Evolutionary conservation across 2,113 vertebrate genomes (phyloP).

Genomic region (Lycocorax pyrrhopterus): DNA sequence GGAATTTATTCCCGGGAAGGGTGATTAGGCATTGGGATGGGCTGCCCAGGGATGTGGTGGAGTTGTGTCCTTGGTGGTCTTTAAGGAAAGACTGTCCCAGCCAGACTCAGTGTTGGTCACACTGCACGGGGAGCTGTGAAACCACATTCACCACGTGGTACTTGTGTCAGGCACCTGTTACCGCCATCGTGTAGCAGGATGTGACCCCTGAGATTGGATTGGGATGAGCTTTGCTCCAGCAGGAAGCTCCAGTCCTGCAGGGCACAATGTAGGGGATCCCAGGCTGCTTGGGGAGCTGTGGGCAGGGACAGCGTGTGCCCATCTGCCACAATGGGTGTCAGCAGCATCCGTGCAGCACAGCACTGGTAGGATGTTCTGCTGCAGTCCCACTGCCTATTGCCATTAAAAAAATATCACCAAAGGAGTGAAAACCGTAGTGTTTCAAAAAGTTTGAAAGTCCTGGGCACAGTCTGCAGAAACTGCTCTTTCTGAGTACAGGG

Average conservation of each 20-base stretch:
- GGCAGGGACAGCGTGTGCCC: rapidly evolving
- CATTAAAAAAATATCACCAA: not conserved
- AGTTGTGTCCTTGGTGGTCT: not conserved
- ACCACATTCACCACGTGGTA: rapidly evolving
- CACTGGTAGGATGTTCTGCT: not conserved
- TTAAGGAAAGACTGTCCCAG: not conserved
- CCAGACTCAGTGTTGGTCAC: rapidly evolving
- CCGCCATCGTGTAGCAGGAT: rapidly evolving
- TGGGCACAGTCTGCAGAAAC: not conserved
- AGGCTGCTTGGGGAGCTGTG: not conserved
- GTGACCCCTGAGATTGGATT: rapidly evolving
- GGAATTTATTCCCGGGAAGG: not conserved
- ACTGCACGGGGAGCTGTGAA: not conserved
- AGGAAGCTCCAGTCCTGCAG: not conserved
- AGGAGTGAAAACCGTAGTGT: not conserved
- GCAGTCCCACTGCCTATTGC: not conserved
- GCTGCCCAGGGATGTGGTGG: not conserved
- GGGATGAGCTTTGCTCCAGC: not conserved
- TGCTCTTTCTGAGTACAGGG: not conserved
- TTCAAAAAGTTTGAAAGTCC: not conserved
- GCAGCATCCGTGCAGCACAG: not conserved
- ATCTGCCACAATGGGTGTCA: not conserved
- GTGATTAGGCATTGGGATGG: not conserved
- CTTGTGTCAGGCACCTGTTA: not conserved
- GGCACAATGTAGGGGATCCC: not conserved